These are phyloP conservation scores for Mormyrus iriodes DNA, from an alignment of 2,113 vertebrate genomes.

Conservation along the genomic window DNA sequence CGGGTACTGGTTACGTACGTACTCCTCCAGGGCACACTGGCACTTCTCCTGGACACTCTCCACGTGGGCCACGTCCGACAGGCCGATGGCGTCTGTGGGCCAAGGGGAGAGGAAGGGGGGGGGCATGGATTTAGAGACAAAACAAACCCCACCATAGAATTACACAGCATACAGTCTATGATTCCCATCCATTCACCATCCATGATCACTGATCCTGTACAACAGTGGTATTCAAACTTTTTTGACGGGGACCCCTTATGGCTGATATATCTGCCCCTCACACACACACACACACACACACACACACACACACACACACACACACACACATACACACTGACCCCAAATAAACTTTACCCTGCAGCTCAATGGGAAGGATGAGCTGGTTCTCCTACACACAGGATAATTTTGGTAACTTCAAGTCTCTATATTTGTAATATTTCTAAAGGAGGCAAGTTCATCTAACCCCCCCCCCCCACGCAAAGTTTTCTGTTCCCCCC, in stretches of 20 bases:
- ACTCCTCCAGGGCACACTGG: constrained; percentile 79
- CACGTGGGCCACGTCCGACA: constrained; percentile 73
- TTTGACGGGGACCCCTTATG: no score
- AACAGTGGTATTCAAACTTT: no score
- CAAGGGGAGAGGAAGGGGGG: constrained; percentile 4
- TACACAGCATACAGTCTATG: no score
- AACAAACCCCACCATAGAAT: not conserved
- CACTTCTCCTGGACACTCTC: constrained; percentile 81
- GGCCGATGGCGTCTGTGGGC: constrained; percentile 67
- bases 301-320: not conserved
- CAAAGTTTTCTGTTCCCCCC: not conserved
- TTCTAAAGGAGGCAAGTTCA: no score
- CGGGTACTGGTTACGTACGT: constrained; percentile 75
- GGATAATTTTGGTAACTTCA: not conserved
- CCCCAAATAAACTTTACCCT: not conserved
- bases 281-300: no score
- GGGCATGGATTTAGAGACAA: not conserved
- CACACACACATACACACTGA: not conserved
- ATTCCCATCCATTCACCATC: not conserved
- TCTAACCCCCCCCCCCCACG: no score
- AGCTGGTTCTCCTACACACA: not conserved
- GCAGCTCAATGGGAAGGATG: not conserved
- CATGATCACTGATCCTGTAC: not conserved
- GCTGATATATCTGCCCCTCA: no score
- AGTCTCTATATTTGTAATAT: not conserved